Evolutionary conservation across 37 sponge, comb jelly and placozoan genomes (phyloP).

Genomic region (Agelas oroides): DNA sequence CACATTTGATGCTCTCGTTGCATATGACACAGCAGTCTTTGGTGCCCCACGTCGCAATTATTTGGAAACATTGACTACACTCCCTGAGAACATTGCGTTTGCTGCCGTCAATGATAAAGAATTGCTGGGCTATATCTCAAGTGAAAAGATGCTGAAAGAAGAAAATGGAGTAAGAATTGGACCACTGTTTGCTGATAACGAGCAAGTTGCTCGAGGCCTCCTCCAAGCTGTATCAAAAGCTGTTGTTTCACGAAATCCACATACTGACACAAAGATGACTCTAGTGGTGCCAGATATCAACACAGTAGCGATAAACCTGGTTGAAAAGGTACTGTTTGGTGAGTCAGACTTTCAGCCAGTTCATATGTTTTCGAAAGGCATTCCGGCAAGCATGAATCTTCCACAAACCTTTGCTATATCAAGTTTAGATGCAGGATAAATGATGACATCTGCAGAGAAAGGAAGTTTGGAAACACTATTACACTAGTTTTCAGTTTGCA

Average conservation of each 20-base stretch:
- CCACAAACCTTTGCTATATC: too few species aligned
- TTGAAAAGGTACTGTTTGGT: too few species aligned
- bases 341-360: too few species aligned
- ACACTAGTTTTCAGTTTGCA: too few species aligned
- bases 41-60: neutral
- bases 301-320: too few species aligned
- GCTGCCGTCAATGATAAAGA: slow-evolving; percentile 18
- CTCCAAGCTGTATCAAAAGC: neutral
- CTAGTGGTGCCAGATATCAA: too few species aligned
- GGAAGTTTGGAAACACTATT: too few species aligned
- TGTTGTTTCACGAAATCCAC: neutral
- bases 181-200: slow-evolving; percentile 47
- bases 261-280: too few species aligned
- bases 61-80: neutral
- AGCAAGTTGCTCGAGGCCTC: neutral
- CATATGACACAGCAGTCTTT: slow-evolving; percentile 23
- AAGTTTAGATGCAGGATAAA: too few species aligned
- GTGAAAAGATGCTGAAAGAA: neutral
- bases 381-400: too few species aligned
- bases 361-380: too few species aligned
- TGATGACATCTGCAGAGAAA: too few species aligned
- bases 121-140: slow-evolving; percentile 3
- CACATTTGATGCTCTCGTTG: slow-evolving; percentile 13
- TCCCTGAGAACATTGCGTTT: neutral
- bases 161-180: slow-evolving; percentile 4